These are phyloP conservation scores for Aphidius gifuensis DNA, from an alignment of 1,140 invertebrate genomes.

Conservation along the genomic window DNA sequence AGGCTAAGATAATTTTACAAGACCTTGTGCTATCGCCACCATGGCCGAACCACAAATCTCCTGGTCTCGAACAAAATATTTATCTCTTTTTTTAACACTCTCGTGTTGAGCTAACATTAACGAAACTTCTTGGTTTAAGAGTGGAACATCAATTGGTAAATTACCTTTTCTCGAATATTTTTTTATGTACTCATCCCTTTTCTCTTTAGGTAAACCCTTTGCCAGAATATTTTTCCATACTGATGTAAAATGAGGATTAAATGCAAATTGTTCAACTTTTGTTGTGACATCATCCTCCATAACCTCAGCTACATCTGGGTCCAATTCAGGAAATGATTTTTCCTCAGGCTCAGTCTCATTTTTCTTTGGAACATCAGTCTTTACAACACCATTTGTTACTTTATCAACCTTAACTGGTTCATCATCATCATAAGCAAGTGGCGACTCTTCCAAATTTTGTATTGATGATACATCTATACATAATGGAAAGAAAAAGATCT, in stretches of 20 bases:
- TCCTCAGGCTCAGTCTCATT: no score
- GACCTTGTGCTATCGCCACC: slow-evolving; percentile 1
- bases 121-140: slow-evolving; percentile 2
- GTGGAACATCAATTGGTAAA: slow-evolving; percentile 7
- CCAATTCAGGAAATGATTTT: no score
- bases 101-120: background rate
- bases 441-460: background rate
- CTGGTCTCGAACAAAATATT: slow-evolving; percentile 5
- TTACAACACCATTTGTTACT: no score
- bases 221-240: slow-evolving; percentile 8
- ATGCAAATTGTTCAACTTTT: background rate
- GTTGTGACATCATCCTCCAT: no score
- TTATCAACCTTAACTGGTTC: background rate
- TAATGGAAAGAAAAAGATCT: background rate
- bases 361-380: no score
- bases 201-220: slow-evolving; percentile 1
- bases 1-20: background rate
- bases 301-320: no score
- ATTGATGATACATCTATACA: no score
- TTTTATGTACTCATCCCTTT: slow-evolving; percentile 11
- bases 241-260: slow-evolving; percentile 7
- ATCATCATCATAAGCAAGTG: background rate
- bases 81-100: slow-evolving; percentile 7
- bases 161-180: slow-evolving; percentile 13
- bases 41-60: slow-evolving; percentile 15